These are phyloP conservation scores for Gallinago jamesoni DNA, from an alignment of 2,113 vertebrate genomes.

Conservation along the genomic window DNA sequence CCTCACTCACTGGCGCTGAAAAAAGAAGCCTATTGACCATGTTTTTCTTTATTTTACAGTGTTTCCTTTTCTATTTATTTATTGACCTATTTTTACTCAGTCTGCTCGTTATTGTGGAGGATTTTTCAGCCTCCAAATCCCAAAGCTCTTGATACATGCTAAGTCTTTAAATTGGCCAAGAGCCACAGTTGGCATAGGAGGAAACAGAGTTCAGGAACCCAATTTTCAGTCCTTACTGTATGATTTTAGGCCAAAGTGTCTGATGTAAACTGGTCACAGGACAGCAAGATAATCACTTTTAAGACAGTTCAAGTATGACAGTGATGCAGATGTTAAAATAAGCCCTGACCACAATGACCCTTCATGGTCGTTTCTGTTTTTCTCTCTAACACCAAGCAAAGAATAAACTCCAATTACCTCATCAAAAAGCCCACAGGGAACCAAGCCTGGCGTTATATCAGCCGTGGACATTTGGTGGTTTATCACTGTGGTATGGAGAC, in stretches of 20 bases:
- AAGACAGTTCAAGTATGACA: conserved; percentile 25
- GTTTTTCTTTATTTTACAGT: background rate
- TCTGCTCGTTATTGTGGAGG: background rate
- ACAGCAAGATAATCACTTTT: conserved; percentile 7
- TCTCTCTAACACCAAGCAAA: conserved; percentile 1
- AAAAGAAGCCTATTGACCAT: background rate
- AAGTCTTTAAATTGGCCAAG: background rate
- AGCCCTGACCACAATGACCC: background rate
- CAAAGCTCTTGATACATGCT: background rate
- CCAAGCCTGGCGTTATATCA: background rate
- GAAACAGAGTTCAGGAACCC: background rate
- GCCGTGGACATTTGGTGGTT: background rate
- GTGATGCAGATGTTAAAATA: conserved; percentile 27
- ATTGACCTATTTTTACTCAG: conserved; percentile 10
- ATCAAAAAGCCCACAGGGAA: background rate
- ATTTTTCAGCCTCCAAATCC: background rate
- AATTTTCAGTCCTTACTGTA: background rate
- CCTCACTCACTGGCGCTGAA: background rate
- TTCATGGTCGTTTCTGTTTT: background rate
- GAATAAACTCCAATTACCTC: conserved; percentile 15
- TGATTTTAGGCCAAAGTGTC: background rate
- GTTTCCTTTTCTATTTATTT: background rate
- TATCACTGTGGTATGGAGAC: background rate
- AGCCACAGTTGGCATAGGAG: background rate
- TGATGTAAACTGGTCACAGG: background rate